phyloP scores from a whole-genome alignment of 2,888 invertebrate genomes.

The Harpalus rubripes region DNA sequence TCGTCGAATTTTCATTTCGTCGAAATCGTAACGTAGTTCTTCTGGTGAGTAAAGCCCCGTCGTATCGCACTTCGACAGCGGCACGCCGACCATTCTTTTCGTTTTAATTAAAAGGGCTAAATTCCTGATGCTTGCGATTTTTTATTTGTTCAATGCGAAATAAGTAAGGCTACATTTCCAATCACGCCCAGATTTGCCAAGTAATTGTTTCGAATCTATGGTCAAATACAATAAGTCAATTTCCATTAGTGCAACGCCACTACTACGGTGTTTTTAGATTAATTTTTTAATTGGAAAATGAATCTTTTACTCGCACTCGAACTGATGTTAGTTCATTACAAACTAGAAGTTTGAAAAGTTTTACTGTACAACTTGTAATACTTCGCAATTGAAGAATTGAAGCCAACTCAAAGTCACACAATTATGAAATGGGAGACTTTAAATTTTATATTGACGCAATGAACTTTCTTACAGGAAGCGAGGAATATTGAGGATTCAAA shows the following conservation, averaged over 20 bases:
- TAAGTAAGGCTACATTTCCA: conserved; percentile 62
- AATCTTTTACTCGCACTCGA: conserved; percentile 24
- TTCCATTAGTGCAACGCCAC: conserved; percentile 45
- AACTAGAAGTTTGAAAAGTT: conserved; percentile 11
- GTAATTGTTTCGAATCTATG: conserved; percentile 54
- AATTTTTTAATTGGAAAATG: conserved; percentile 62
- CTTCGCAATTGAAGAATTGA: conserved; percentile 2
- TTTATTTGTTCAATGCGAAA: conserved; percentile 57
- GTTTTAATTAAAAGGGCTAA: conserved; percentile 59
- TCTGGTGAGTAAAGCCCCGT: neutral
- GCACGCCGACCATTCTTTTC: conserved; percentile 47
- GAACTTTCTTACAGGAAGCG: neutral
- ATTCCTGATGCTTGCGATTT: conserved; percentile 56
- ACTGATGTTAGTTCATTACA: conserved; percentile 28
- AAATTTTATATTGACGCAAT: neutral
- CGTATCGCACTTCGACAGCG: conserved; percentile 49
- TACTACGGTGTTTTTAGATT: conserved; percentile 41
- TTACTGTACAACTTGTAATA: neutral
- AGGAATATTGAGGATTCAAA: neutral
- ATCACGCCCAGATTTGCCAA: conserved; percentile 52
- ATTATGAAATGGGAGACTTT: conserved; percentile 1
- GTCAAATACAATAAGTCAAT: conserved; percentile 63
- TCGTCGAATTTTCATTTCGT: neutral
- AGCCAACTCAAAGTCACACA: neutral
- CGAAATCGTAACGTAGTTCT: neutral